Evolutionary conservation across 2,113 vertebrate genomes (phyloP).

Genomic region (Cottus gobio): DNA sequence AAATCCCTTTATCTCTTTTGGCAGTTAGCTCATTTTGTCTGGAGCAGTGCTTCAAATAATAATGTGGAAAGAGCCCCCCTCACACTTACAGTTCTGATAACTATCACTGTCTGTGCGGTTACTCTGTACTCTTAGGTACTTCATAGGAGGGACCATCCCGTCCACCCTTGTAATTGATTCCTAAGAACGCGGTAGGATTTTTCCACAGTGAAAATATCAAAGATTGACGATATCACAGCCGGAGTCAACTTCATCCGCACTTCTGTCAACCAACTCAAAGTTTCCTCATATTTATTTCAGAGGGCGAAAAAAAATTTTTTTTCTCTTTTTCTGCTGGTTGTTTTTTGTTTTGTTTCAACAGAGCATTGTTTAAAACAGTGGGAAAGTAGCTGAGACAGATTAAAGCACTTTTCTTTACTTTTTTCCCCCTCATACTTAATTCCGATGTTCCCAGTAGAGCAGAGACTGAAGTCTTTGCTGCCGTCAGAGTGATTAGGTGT

Average conservation of each 20-base stretch:
- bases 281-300: slow-evolving; percentile 70
- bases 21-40: slow-evolving; percentile 76
- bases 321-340: slow-evolving; percentile 53
- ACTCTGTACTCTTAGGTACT: slow-evolving; percentile 41
- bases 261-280: slow-evolving; percentile 66
- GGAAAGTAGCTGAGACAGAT: slow-evolving; percentile 81
- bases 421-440: slow-evolving; percentile 63
- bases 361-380: slow-evolving; percentile 69
- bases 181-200: slow-evolving; percentile 56
- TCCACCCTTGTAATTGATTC: slow-evolving; percentile 68
- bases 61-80: slow-evolving; percentile 49
- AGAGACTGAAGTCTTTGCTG: slow-evolving; percentile 73
- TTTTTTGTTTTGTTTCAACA: slow-evolving; percentile 74
- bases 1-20: slow-evolving; percentile 74
- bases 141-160: slow-evolving; percentile 64
- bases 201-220: slow-evolving; percentile 65
- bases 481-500: slow-evolving; percentile 85
- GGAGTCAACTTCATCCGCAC: slow-evolving; percentile 63
- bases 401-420: slow-evolving; percentile 70
- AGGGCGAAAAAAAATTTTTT: slow-evolving; percentile 70
- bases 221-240: slow-evolving; percentile 56
- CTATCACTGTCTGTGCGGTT: slow-evolving; percentile 55
- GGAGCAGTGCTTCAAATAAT: slow-evolving; percentile 72
- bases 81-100: slow-evolving; percentile 64
- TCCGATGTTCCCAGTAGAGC: slow-evolving; percentile 75